Evolutionary conservation across 2,797 vertebrate genomes (phyloP), one percentile per base, ranked within the genome.

Genomic region (Lophius americanus): DNA sequence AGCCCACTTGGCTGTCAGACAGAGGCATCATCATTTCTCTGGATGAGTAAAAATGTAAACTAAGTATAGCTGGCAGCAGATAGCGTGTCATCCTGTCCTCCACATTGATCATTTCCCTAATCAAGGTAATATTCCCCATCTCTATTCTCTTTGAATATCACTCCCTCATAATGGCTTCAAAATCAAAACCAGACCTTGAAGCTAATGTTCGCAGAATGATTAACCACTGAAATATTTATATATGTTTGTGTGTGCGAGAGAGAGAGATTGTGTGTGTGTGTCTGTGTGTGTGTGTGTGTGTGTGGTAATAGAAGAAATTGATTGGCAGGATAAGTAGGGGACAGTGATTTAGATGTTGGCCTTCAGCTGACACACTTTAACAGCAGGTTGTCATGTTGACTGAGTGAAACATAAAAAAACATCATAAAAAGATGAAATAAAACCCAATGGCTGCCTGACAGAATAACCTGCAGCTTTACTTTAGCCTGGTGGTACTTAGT

Each of bases 121-220:
- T 71, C 64, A 61, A 52, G 42, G 39, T 62, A 58, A 64, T 65
- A 60, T 56, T 41, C 51, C 58, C 38, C 64, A 39, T 55, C 49
- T 63, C 47, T 42, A 39, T 35, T 71, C 42, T 53, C 55, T 75
- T 35, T 60, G 39, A 60, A 64, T 62, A 10, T 2, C 37, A 35
- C 13, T 54, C 48, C 37, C 47, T 54, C 3, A n/a, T 64, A 76
- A 76, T 70, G 60, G 51, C 59, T 54, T 60, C 51, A 53, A 67
- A 84, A 87, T 75, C 52, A 77, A 61, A 80, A 74, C 14, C 80
- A 85, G 78, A 73, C 80, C 61, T 60, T 36, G 36, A 60, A 57
- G 60, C 55, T 79, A 75, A 71, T 68, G 68, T 52, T 75, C 23
- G 41, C 11, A 54, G 11, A 73, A 57, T 74, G 79, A 84, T 70